Conservation (phyloP, 37 sponge, comb jelly and placozoan species). For the Lycopodina hypogea region DNA sequence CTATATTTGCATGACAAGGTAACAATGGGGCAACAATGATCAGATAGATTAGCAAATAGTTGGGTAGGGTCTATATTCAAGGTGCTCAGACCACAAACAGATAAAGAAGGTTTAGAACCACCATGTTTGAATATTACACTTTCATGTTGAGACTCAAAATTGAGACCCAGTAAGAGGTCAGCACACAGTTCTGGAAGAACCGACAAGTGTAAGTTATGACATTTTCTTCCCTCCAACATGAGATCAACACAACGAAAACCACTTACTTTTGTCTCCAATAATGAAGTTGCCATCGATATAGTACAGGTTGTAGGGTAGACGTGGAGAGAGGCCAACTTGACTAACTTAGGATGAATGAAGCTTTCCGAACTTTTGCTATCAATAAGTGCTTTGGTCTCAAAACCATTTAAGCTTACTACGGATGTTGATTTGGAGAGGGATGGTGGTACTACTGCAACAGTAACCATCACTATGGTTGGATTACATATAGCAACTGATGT, state of each 20-base stretch:
- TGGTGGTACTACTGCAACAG: no score
- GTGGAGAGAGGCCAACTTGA: background rate
- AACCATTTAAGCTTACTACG: background rate
- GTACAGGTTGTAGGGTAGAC: background rate
- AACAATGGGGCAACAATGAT: background rate
- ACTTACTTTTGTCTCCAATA: background rate
- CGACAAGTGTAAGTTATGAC: background rate
- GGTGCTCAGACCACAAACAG: no score
- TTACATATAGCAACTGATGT: no score
- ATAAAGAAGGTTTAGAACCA: background rate
- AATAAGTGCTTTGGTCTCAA: no score
- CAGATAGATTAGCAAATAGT: slow-evolving; percentile 3
- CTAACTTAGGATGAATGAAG: no score
- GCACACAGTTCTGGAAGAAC: background rate
- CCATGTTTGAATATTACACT: background rate
- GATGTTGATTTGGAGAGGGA: background rate
- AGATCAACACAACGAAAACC: background rate
- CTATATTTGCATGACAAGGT: background rate
- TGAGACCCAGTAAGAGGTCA: background rate
- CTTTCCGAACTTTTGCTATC: no score
- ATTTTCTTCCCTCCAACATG: background rate
- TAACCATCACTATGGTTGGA: no score
- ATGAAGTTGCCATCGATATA: no score
- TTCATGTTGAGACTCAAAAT: no score
- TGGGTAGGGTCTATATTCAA: background rate